Evolutionary conservation across 2,888 invertebrate species (phyloP).

Genomic region (Cyclophora punctaria): DNA sequence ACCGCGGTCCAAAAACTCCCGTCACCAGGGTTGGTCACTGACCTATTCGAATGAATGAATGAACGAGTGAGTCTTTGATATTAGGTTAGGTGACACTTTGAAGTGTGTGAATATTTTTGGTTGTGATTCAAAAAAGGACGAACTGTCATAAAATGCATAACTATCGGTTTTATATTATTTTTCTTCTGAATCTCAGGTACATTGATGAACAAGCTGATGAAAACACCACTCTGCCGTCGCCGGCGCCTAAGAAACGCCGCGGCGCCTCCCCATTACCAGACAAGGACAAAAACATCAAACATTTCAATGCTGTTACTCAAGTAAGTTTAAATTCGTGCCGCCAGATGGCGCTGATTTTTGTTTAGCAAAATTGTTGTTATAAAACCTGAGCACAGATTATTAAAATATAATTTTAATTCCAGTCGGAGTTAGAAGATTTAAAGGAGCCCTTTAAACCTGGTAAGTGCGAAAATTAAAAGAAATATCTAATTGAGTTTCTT

Average conservation of each 20-base stretch:
- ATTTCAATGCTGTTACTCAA: constrained; percentile 49
- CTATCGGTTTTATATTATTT: background rate
- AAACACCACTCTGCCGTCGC: constrained; percentile 47
- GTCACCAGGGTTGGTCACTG: no score
- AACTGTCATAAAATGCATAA: background rate
- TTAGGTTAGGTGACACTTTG: no score
- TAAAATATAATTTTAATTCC: constrained; percentile 24
- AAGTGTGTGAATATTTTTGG: no score
- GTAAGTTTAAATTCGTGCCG: constrained; percentile 18
- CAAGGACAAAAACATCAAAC: constrained; percentile 36
- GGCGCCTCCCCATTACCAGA: constrained; percentile 48
- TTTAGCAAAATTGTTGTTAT: no score
- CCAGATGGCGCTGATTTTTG: no score
- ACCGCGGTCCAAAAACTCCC: no score
- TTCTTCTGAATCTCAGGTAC: constrained; percentile 38
- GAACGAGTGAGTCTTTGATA: no score
- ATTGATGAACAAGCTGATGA: constrained; percentile 69
- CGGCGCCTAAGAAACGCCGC: constrained; percentile 53
- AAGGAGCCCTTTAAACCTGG: constrained; percentile 59
- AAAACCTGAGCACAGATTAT: no score
- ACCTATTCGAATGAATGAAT: no score
- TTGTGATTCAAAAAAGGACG: background rate
- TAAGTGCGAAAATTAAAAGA: constrained; percentile 23
- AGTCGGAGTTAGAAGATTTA: constrained; percentile 59
- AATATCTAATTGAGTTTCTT: no score